Conservation (phyloP, 1,140 invertebrate genomes). For the Helicoverpa armigera region DNA sequence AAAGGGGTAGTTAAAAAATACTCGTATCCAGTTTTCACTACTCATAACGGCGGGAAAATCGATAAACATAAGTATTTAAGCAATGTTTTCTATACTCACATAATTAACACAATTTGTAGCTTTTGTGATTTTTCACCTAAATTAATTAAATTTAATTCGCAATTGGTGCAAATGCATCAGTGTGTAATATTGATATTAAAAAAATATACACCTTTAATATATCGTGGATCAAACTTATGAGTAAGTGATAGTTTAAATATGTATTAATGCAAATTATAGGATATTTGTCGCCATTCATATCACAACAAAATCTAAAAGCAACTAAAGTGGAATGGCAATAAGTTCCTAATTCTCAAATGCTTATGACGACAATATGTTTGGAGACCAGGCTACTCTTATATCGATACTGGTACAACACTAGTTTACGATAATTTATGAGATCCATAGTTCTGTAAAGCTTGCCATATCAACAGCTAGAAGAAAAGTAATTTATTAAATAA, state of each 20-base stretch:
- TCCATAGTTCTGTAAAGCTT: too few relatives aligned
- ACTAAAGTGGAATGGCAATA: neutral
- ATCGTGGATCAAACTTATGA: neutral
- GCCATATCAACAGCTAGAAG: too few relatives aligned
- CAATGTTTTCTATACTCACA: constrained; percentile 9
- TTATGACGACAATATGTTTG: too few relatives aligned
- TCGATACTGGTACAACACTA: too few relatives aligned
- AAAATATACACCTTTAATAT: neutral
- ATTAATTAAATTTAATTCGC: neutral
- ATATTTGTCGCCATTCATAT: neutral
- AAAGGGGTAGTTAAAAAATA: too few relatives aligned
- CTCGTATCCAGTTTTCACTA: too few relatives aligned
- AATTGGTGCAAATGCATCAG: neutral
- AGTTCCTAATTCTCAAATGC: too few relatives aligned
- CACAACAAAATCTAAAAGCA: neutral
- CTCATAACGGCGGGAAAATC: too few relatives aligned
- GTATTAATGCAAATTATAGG: too few relatives aligned
- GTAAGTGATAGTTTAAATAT: neutral
- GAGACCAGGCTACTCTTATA: too few relatives aligned
- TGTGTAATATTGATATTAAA: neutral
- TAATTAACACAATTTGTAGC: neutral
- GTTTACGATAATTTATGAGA: too few relatives aligned
- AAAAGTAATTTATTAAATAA: too few relatives aligned
- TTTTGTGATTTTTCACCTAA: neutral
- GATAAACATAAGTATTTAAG: neutral